These are phyloP conservation scores for Gymnocheta viridis DNA, from an alignment of 2,888 invertebrate species.

Conservation along the genomic window DNA sequence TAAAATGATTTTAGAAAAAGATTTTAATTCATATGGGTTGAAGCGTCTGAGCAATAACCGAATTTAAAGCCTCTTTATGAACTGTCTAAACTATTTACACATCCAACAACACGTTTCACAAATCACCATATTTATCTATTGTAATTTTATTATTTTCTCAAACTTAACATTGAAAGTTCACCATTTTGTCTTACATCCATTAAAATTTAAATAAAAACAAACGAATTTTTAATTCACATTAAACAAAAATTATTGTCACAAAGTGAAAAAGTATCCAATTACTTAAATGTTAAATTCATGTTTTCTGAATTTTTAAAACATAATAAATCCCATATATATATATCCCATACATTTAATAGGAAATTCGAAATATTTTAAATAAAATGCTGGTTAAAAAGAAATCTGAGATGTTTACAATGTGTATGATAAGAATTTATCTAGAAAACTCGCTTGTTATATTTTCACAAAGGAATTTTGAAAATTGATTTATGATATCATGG, in stretches of 20 bases:
- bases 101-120: background rate
- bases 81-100: background rate
- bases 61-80: too few relatives aligned
- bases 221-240: background rate
- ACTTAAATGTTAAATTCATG: background rate
- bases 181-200: background rate
- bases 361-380: background rate
- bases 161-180: background rate
- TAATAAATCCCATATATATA: constrained; percentile 24
- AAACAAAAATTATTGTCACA: background rate
- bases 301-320: background rate
- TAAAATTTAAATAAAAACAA: constrained; percentile 21
- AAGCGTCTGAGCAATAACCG: too few relatives aligned
- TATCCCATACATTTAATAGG: background rate
- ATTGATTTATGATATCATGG: background rate
- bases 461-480: background rate
- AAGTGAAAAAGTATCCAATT: constrained; percentile 25
- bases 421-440: background rate
- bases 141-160: background rate
- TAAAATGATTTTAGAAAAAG: too few relatives aligned
- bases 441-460: background rate
- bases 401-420: background rate
- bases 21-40: too few relatives aligned
- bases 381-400: constrained; percentile 6
- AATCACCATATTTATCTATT: background rate